Conservation (phyloP, 2,888 invertebrate species). For the Carpatolechia fugitivella region DNA sequence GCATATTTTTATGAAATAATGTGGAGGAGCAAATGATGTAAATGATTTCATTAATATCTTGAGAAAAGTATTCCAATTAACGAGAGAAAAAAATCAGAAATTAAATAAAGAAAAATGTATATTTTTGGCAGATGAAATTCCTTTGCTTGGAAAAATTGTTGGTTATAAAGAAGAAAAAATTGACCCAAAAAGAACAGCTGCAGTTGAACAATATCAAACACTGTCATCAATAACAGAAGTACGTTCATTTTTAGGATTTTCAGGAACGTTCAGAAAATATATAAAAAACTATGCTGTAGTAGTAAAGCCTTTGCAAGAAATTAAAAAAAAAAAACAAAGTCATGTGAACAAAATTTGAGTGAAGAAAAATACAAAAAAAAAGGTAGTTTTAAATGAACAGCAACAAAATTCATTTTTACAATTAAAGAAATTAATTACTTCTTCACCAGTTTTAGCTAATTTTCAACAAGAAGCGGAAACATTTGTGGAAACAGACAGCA, state of each 20-base stretch:
- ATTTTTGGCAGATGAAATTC: constrained; percentile 3
- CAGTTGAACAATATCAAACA: constrained; percentile 3
- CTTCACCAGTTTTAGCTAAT: constrained; percentile 3
- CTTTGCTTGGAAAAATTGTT: background rate
- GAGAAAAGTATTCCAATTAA: constrained; percentile 6
- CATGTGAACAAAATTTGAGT: too few relatives aligned
- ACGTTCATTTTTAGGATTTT: constrained; percentile 20
- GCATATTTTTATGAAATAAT: constrained; percentile 13
- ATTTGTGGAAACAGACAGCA: constrained; percentile 18
- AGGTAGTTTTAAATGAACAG: constrained; percentile 4
- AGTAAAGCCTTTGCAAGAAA: constrained; percentile 20
- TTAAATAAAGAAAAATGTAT: constrained; percentile 17
- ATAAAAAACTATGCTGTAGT: constrained; percentile 19
- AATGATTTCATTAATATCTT: background rate
- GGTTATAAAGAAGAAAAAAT: background rate
- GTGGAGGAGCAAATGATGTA: constrained; percentile 2
- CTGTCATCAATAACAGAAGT: constrained; percentile 5
- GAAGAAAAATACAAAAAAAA: background rate
- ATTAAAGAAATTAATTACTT: constrained; percentile 5
- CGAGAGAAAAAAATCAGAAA: constrained; percentile 10
- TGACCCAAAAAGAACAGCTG: constrained; percentile 1
- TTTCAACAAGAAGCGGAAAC: constrained; percentile 21
- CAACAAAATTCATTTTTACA: constrained; percentile 17
- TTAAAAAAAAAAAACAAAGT: too few relatives aligned
- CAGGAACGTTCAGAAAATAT: constrained; percentile 19